Conservation (phyloP, 1,140 invertebrate species). For the Ganaspis sp. region DNA sequence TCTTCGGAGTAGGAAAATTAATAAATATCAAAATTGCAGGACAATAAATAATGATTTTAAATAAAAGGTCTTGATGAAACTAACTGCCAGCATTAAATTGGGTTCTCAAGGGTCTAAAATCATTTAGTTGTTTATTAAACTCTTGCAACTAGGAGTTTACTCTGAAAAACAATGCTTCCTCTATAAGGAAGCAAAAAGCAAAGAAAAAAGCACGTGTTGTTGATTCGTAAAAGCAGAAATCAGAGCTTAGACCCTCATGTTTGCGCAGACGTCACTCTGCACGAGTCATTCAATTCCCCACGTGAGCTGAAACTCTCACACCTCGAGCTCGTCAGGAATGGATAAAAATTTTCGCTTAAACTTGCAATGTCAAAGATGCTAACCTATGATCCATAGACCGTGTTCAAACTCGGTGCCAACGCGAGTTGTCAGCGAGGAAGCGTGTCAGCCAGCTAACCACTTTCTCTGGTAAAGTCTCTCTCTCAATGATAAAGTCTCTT, state of each 20-base stretch:
- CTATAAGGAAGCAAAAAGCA: too few species aligned
- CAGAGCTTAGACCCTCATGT: constrained; percentile 1
- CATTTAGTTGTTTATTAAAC: too few species aligned
- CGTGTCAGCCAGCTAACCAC: constrained; percentile 38
- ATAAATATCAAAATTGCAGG: too few species aligned
- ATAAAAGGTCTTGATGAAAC: too few species aligned
- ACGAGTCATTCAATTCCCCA: constrained; percentile 19
- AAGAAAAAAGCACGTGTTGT: constrained; percentile 16
- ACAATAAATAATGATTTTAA: too few species aligned
- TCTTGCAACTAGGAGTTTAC: too few species aligned
- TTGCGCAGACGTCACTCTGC: constrained; percentile 23
- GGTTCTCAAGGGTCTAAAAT: too few species aligned
- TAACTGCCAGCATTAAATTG: too few species aligned
- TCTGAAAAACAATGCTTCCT: too few species aligned
- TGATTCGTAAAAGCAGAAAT: not conserved
- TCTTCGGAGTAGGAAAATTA: too few species aligned
- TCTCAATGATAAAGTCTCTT: constrained; percentile 36
- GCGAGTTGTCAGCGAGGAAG: constrained; percentile 48
- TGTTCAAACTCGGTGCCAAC: constrained; percentile 55
- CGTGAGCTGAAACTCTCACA: not conserved
- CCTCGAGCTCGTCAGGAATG: not conserved
- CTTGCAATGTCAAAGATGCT: constrained; percentile 48
- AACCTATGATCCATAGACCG: constrained; percentile 74
- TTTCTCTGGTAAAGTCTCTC: constrained; percentile 33
- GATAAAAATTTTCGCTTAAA: not conserved